These are phyloP conservation scores for Caenorhabditis inopinata DNA, from an alignment of 1,140 invertebrate genomes.

Conservation along the genomic window DNA sequence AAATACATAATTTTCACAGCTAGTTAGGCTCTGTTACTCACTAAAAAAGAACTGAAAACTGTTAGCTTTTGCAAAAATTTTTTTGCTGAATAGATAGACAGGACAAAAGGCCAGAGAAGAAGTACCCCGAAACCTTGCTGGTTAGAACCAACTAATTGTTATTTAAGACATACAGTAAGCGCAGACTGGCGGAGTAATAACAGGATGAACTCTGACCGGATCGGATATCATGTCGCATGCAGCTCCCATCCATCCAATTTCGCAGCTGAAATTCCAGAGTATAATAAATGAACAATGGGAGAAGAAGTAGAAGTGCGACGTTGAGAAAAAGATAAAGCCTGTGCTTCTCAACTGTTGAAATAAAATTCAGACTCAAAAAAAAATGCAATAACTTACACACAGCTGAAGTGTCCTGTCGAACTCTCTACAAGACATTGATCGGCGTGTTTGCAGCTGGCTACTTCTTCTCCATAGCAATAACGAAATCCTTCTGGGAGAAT, in stretches of 20 bases:
- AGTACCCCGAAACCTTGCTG: neutral
- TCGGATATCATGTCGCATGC: constrained; percentile 27
- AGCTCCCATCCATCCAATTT: constrained; percentile 17
- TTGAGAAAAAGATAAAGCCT: neutral
- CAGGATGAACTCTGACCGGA: constrained; percentile 21
- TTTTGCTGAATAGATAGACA: too few relatives aligned
- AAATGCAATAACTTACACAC: neutral
- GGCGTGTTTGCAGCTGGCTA: constrained; percentile 22
- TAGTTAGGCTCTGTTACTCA: neutral
- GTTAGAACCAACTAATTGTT: constrained; percentile 18
- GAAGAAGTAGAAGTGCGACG: too few relatives aligned
- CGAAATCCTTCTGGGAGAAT: constrained; percentile 2
- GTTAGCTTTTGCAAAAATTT: too few relatives aligned
- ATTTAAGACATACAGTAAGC: constrained; percentile 34
- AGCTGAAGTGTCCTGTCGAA: constrained; percentile 12
- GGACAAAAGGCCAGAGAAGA: neutral
- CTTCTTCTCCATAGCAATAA: constrained; percentile 11
- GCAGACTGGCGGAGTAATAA: constrained; percentile 32
- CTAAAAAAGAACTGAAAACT: neutral
- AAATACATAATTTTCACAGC: neutral
- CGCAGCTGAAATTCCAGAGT: constrained; percentile 10
- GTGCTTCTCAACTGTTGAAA: too few relatives aligned
- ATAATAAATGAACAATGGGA: neutral
- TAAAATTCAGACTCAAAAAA: neutral
- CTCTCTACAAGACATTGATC: constrained; percentile 9